A percentile compares a stretch with the other conserved stretches of the same genome.
These are phyloP conservation scores for Priapulus caudatus DNA, from an alignment of 2,888 invertebrate genomes.

Conservation along the genomic window DNA sequence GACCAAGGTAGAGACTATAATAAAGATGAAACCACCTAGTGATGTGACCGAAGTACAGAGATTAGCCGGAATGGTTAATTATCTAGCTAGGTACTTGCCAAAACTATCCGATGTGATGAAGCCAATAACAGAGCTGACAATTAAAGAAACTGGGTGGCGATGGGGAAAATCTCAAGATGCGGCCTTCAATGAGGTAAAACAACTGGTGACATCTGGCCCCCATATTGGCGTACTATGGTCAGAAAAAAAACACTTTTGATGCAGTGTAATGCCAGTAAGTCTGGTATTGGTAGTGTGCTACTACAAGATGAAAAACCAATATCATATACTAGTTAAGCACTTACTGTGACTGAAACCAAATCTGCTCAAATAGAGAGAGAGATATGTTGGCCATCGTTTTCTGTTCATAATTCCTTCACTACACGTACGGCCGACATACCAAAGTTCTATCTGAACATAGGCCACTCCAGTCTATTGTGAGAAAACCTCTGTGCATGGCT, in stretches of 20 bases:
- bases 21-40: constrained; percentile 13
- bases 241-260: constrained; percentile 19
- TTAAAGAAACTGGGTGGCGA: constrained; percentile 8
- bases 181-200: constrained; percentile 17
- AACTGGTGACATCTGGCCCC: constrained; percentile 16
- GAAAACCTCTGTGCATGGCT: constrained; percentile 8
- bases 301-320: constrained; percentile 20
- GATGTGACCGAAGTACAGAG: constrained; percentile 3
- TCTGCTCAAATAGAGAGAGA: constrained; percentile 22
- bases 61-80: background rate
- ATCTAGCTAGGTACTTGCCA: background rate
- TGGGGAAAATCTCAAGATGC: constrained; percentile 16
- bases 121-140: background rate
- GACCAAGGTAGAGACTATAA: constrained; percentile 11
- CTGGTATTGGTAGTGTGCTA: constrained; percentile 12
- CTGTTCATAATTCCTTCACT: constrained; percentile 5
- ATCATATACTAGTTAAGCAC: constrained; percentile 19
- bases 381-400: constrained; percentile 8
- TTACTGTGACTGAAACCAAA: constrained; percentile 17
- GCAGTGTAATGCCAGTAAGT: constrained; percentile 15
- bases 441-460: constrained; percentile 7
- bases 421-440: constrained; percentile 5
- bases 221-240: constrained; percentile 17
- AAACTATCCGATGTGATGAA: background rate
- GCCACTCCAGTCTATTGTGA: constrained; percentile 4